Base-by-base conservation (phyloP, 2,888 invertebrate genomes). In the Amblyjoppa fuscipennis region DNA sequence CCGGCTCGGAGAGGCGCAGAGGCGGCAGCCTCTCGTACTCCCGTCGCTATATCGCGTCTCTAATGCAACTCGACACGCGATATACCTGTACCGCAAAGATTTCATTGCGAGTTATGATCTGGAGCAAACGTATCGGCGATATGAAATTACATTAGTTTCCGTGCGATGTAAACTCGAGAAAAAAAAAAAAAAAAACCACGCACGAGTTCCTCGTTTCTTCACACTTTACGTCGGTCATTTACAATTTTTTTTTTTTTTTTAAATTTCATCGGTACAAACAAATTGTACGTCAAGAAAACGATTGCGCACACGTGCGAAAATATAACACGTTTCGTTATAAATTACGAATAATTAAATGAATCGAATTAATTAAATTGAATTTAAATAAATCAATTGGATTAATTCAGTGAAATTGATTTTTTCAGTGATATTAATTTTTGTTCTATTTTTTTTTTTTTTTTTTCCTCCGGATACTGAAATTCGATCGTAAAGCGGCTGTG, bases 41-140 rank as follows among this genome's bases (percentile, higher is more conserved):
- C 20, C 41, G 41, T 41, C 25, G 45, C 25, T 5, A 28, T 38
- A 71, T 71, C 71, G 41, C 69, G 13, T 45, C 45, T 53, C 53
- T 71, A 56, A 53, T 56, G 53, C 34, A 7, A 53, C 34, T 71
- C 53, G 71, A 71, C 25, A 71, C 20, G 51, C 71, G 53, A 71
- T 71, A 69, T 45, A 59, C 53, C 31, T 34, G 31, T 51, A 53
- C 34, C 71, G 28, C 71, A 61, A 59, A 75, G 64, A 61, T 64
- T 75, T 25, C n/a, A 51, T 75, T 4, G 38, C 64, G 20, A 71
- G 53, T 71, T 28, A 71, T 38, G 71, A 71, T 34, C 53, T 38
- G 71, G 31, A 38, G 71, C 34, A 53, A 71, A 53, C n/a, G 20
- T 53, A 25, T 71, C 51, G 45, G 45, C 25, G 25, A 53, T 31